These are phyloP conservation scores for Archivesica marissinica DNA, from an alignment of 1,140 invertebrate species.

Conservation along the genomic window DNA sequence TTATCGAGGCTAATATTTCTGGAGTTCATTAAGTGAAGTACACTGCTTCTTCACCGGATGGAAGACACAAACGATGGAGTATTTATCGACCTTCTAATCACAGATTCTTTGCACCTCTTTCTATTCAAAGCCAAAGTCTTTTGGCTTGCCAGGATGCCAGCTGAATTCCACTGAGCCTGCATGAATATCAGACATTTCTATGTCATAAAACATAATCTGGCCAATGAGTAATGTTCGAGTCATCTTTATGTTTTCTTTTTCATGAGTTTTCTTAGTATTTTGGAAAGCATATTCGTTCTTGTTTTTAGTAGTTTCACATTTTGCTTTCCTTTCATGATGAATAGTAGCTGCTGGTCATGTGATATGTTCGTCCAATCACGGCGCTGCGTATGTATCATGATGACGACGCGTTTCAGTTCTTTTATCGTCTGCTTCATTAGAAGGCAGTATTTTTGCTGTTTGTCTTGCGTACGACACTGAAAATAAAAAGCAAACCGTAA, in stretches of 20 bases:
- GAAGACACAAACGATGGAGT: too few species aligned
- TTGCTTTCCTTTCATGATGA: not conserved
- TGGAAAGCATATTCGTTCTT: conserved; percentile 19
- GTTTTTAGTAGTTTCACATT: conserved; percentile 25
- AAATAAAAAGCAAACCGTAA: not conserved
- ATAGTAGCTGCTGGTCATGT: conserved; percentile 1
- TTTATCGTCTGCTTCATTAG: conserved; percentile 5
- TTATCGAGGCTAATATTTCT: too few species aligned
- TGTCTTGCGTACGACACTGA: conserved; percentile 12
- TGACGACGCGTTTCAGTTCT: not conserved
- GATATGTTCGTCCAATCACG: conserved; percentile 21
- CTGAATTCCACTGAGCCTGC: too few species aligned
- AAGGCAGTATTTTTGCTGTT: conserved; percentile 5
- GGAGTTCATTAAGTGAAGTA: too few species aligned
- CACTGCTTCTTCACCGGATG: too few species aligned
- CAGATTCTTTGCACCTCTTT: too few species aligned
- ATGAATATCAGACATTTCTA: too few species aligned
- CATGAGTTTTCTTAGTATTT: conserved; percentile 12
- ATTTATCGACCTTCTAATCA: too few species aligned
- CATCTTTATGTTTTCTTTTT: conserved; percentile 1
- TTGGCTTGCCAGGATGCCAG: too few species aligned
- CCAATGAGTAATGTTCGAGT: too few species aligned
- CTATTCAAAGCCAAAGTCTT: too few species aligned
- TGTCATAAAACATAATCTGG: too few species aligned
- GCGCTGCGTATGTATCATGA: conserved; percentile 20